These are phyloP conservation scores for Ochotona curzoniae DNA, from an alignment of 2,113 vertebrate species.

Conservation along the genomic window DNA sequence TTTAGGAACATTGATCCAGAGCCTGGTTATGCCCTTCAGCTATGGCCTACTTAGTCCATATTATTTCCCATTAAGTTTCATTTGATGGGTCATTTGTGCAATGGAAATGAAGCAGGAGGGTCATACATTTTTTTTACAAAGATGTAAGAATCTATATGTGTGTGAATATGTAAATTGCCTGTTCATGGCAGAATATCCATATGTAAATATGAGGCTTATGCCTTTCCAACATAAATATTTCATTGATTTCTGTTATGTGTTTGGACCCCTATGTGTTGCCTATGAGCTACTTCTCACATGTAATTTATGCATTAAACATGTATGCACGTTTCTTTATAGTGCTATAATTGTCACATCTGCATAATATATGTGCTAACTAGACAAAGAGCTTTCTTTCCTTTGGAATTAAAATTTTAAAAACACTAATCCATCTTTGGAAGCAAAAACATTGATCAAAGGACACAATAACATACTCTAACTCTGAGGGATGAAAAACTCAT, in stretches of 20 bases:
- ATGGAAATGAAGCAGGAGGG: constrained; percentile 19
- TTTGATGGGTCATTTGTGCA: constrained; percentile 32
- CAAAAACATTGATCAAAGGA: constrained; percentile 56
- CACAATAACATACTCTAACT: constrained; percentile 39
- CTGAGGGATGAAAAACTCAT: background rate
- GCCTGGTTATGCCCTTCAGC: background rate
- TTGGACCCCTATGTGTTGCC: constrained; percentile 11
- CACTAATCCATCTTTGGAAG: constrained; percentile 56
- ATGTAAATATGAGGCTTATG: constrained; percentile 24
- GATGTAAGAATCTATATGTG: background rate
- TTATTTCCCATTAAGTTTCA: background rate
- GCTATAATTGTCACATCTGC: constrained; percentile 60
- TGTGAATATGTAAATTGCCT: constrained; percentile 29
- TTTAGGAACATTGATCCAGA: constrained; percentile 42
- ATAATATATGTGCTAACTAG: constrained; percentile 53
- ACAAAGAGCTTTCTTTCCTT: constrained; percentile 61
- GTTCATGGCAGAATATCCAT: background rate
- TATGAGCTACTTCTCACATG: constrained; percentile 25
- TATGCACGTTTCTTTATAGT: constrained; percentile 52
- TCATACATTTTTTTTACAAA: background rate
- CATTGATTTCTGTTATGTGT: constrained; percentile 37
- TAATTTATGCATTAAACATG: constrained; percentile 72
- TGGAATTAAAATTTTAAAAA: constrained; percentile 70
- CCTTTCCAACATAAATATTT: constrained; percentile 59
- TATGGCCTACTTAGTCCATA: constrained; percentile 23